A percentile compares a stretch with the other conserved stretches of the same genome.
Conservation (phyloP, 2,113 vertebrate genomes). For the Oxyura jamaicensis region DNA sequence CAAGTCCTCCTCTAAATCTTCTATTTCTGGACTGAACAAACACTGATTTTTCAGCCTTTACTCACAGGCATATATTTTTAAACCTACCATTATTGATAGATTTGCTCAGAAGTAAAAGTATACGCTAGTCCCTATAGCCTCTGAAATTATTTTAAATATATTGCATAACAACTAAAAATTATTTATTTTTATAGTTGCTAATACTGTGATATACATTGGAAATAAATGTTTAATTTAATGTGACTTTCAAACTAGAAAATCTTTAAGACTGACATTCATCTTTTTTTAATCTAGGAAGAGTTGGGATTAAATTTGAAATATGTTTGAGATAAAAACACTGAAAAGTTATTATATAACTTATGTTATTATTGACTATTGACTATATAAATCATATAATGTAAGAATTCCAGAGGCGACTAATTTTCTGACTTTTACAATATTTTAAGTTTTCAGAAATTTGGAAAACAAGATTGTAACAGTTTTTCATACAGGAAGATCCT, state of each 20-base stretch:
- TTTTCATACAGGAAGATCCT: background rate
- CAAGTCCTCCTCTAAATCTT: background rate
- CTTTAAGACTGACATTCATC: background rate
- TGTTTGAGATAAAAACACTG: background rate
- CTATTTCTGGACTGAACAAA: background rate
- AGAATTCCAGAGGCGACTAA: background rate
- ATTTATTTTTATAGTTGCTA: background rate
- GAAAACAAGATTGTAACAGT: background rate
- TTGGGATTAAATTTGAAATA: background rate
- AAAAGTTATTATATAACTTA: background rate
- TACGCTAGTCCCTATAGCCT: background rate
- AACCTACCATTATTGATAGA: background rate
- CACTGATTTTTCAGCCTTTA: background rate
- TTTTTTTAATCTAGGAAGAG: background rate
- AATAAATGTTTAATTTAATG: background rate
- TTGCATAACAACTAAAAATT: background rate
- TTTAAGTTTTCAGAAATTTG: background rate
- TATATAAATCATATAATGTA: background rate
- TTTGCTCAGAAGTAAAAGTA: background rate
- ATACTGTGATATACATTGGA: background rate
- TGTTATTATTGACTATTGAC: background rate
- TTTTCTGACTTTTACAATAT: background rate
- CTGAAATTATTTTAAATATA: background rate
- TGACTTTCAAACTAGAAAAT: background rate
- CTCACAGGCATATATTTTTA: background rate